Evolutionary conservation across 2,888 invertebrate species (phyloP).

Genomic region (Timema podura): DNA sequence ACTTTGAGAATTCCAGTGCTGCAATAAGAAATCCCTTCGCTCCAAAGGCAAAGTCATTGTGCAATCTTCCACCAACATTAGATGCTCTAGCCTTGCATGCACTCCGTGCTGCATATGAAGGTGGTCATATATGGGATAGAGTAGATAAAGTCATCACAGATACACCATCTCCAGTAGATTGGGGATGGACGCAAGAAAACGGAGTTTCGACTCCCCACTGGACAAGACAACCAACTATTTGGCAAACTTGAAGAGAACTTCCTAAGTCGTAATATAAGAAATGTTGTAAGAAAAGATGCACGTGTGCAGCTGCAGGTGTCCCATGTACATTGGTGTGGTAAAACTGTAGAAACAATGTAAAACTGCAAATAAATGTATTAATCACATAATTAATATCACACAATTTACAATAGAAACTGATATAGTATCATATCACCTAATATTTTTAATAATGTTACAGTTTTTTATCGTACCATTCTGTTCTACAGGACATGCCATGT

Average conservation of each 20-base stretch:
- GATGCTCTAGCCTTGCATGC: conserved; percentile 1
- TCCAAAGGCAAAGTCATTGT: conserved; percentile 1
- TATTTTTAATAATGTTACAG: too few species aligned
- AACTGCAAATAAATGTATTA: conserved; percentile 6
- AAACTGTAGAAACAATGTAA: neutral
- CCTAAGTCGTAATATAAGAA: neutral
- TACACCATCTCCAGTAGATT: neutral
- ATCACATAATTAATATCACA: neutral
- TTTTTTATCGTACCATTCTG: too few species aligned
- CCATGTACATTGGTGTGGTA: neutral
- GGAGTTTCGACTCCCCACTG: neutral
- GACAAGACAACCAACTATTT: conserved; percentile 6
- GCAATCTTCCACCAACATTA: neutral
- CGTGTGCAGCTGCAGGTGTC: conserved; percentile 1
- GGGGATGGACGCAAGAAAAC: conserved; percentile 6
- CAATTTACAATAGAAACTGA: too few species aligned
- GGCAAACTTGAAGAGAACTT: neutral
- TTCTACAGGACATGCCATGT: too few species aligned
- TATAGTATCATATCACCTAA: too few species aligned
- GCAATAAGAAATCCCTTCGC: neutral
- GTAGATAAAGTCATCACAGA: neutral
- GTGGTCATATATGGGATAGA: neutral
- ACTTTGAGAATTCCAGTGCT: neutral
- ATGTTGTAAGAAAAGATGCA: neutral
- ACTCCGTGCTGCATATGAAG: neutral